These are phyloP conservation scores for Hybognathus amarus DNA, from an alignment of 2,797 vertebrate species.

Conservation along the genomic window DNA sequence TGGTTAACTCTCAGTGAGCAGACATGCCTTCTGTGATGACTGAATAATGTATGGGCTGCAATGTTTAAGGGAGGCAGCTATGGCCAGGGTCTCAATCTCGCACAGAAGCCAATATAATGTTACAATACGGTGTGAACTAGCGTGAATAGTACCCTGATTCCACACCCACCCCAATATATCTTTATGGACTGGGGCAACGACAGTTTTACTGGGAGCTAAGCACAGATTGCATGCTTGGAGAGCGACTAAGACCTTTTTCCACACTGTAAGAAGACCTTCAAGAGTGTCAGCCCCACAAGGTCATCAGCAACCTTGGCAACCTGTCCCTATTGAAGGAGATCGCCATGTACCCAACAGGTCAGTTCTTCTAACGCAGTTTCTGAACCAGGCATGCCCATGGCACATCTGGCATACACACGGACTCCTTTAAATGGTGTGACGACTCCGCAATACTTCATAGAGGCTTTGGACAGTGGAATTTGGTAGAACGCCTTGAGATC, in stretches of 20 bases:
- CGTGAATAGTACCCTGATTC: too few species aligned
- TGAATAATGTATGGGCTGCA: not conserved
- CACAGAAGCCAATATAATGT: too few species aligned
- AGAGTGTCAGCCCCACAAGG: not conserved
- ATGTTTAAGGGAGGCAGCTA: too few species aligned
- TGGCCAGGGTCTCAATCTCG: too few species aligned
- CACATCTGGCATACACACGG: not conserved
- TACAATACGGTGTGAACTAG: too few species aligned
- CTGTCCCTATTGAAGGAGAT: not conserved
- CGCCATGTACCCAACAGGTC: not conserved
- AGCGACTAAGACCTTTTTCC: not conserved
- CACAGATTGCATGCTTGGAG: not conserved
- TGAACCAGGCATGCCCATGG: not conserved
- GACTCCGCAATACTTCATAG: too few species aligned
- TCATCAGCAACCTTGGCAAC: conserved; percentile 9
- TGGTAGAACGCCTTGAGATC: not conserved
- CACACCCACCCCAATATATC: too few species aligned
- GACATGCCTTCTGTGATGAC: too few species aligned
- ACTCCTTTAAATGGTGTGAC: not conserved
- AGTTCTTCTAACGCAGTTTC: not conserved
- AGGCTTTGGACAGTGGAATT: not conserved
- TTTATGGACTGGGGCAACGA: too few species aligned
- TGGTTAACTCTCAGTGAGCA: not conserved
- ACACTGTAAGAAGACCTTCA: not conserved
- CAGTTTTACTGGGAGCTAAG: too few species aligned